Base-by-base conservation (phyloP, 1,140 invertebrate species). In the Caerostris extrusa region DNA sequence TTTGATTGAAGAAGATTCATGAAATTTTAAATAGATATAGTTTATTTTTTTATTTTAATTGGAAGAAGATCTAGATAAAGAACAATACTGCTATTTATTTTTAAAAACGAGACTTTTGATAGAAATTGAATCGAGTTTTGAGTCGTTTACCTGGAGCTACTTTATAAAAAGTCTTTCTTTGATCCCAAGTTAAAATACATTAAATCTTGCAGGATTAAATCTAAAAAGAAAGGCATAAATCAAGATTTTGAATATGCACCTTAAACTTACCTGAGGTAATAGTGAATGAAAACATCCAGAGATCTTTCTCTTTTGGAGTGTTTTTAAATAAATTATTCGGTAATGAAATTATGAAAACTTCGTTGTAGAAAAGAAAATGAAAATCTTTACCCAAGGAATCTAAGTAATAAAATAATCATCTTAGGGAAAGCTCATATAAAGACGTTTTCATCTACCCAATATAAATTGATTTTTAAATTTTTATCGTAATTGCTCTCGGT, bases 291-390 rank as follows among this genome's bases (percentile, higher is more conserved):
- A n/a, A 69, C 19, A n/a, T n/a, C 5, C n/a, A 69, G 7, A 19
- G 7, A 34, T 19, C 67, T 69, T 69, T 69, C 67, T 19, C 19
- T n/a, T 69, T 17, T 14, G 61, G 3, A 64, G 61, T 64, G 17
- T 64, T 64, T 64, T 64, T 69, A 69, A 69, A 69, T 69, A 69
- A n/a, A 69, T n/a, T 69, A 69, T 69, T 69, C 19, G n/a, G 67
- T 19, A 69, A 69, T 69, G 67, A 69, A 69, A 69, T 69, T 69
- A 64, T 69, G 67, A 69, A 69, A 34, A 69, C 4, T 69, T 19
- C 67, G 17, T 7, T n/a, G n/a, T 69, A 69, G 67, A 17, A 69
- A 69, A 69, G 67, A 69, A 69, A 69, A 69, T 19, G n/a, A 69
- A 69, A 7, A 4, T 19, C 67, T 19, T 6, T 69, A n/a, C 19